These are phyloP conservation scores for Zaprionus camerounensis DNA, from an alignment of 1,140 invertebrate genomes.

Conservation along the genomic window DNA sequence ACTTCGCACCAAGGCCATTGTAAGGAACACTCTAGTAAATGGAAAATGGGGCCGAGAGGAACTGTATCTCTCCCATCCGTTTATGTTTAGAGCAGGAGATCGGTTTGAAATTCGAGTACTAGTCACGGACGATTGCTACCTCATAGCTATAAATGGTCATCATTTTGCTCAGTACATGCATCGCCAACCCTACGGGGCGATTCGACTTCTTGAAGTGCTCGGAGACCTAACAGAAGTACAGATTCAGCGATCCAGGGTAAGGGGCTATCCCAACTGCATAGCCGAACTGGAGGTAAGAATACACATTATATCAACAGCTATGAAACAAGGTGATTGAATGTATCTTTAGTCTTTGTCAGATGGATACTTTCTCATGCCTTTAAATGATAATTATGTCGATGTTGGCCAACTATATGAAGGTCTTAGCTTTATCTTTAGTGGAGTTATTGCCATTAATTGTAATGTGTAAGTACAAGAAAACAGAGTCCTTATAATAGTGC, in stretches of 20 bases:
- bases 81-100: not conserved
- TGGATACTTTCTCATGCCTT: not conserved
- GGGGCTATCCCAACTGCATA: not conserved
- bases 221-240: not conserved
- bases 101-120: constrained; percentile 14
- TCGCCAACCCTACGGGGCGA: constrained; percentile 2
- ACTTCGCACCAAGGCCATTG: not conserved
- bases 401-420: constrained; percentile 64
- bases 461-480: constrained; percentile 55
- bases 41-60: constrained; percentile 12
- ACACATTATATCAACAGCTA: not conserved
- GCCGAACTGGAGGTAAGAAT: not conserved
- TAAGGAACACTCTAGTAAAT: constrained; percentile 10
- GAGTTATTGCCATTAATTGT: constrained; percentile 59
- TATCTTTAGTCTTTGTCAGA: constrained; percentile 7
- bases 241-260: constrained; percentile 8
- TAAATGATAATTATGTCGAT: constrained; percentile 3
- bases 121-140: constrained; percentile 4
- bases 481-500: not conserved
- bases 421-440: constrained; percentile 69
- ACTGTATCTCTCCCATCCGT: not conserved
- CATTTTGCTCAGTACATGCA: constrained; percentile 17
- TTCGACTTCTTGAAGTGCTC: not conserved
- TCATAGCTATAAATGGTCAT: constrained; percentile 14
- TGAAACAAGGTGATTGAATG: too few species aligned